Evolutionary conservation across 2,888 invertebrate genomes (phyloP).

Genomic region (Saturnia pavonia): DNA sequence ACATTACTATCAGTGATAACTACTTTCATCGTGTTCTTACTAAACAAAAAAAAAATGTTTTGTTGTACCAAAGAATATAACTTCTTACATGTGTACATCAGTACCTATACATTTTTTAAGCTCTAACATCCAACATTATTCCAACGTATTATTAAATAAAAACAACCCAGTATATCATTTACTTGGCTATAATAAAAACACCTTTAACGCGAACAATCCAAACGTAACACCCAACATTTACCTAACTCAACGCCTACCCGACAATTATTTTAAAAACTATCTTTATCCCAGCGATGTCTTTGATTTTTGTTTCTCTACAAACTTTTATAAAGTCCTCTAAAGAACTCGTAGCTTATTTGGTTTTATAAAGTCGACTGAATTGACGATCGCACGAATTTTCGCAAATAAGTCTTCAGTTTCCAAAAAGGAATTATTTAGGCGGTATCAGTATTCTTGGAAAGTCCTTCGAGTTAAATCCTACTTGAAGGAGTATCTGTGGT

Average conservation of each 20-base stretch:
- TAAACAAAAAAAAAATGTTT: too few species aligned
- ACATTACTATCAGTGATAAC: too few species aligned
- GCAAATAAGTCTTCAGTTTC: background rate
- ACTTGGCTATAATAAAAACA: conserved; percentile 2
- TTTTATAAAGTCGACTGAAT: conserved; percentile 4
- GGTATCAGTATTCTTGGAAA: background rate
- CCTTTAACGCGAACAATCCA: background rate
- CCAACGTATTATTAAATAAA: background rate
- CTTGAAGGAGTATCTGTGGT: background rate
- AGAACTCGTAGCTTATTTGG: background rate
- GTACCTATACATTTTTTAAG: too few species aligned
- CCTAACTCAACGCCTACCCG: conserved; percentile 9
- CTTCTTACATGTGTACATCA: too few species aligned
- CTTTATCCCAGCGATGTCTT: background rate
- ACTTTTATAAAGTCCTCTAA: background rate
- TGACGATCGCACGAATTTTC: background rate
- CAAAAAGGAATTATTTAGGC: background rate
- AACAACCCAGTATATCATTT: background rate
- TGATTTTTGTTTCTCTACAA: conserved; percentile 3
- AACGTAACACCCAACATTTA: conserved; percentile 11
- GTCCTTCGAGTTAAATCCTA: background rate
- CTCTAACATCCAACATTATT: background rate
- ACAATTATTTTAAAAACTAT: conserved; percentile 20
- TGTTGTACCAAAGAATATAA: too few species aligned
- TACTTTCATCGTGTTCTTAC: too few species aligned